These are phyloP conservation scores for Puntigrus tetrazona DNA, from an alignment of 2,113 vertebrate genomes.

Conservation along the genomic window DNA sequence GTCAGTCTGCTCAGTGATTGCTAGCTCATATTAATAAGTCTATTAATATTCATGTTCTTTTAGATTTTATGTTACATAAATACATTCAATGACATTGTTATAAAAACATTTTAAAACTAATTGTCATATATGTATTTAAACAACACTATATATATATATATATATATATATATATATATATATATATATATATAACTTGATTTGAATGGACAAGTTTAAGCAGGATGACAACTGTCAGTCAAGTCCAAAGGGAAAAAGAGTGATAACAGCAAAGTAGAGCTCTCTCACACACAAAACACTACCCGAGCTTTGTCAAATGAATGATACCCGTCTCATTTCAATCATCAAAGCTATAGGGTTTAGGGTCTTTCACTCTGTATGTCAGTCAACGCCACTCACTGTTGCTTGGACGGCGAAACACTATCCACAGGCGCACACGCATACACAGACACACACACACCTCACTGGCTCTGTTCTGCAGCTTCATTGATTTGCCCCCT, in stretches of 20 bases:
- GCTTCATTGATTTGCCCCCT: constrained; percentile 72
- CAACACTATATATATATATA: too few species aligned
- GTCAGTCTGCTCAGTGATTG: not conserved
- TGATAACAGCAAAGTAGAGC: not conserved
- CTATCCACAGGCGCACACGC: constrained; percentile 54
- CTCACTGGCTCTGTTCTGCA: constrained; percentile 68
- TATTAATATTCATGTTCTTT: not conserved
- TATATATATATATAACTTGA: not conserved
- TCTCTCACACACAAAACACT: constrained; percentile 49
- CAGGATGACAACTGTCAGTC: constrained; percentile 28
- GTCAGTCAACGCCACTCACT: constrained; percentile 75
- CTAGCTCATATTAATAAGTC: not conserved
- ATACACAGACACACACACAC: constrained; percentile 50
- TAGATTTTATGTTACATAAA: not conserved
- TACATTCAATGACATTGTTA: not conserved
- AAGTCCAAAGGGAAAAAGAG: constrained; percentile 3
- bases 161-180: too few species aligned
- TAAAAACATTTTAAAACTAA: too few species aligned
- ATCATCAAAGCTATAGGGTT: constrained; percentile 72
- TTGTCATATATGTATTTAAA: too few species aligned
- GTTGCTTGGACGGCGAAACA: constrained; percentile 74
- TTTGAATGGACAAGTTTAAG: not conserved
- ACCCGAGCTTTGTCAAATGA: constrained; percentile 60
- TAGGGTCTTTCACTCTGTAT: constrained; percentile 65
- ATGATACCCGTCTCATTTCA: constrained; percentile 73